Percentiles rank a stretch among this genome's conserved stretches.
Evolutionary conservation across 2,113 vertebrate genomes (phyloP).

Genomic region (Astatotilapia flaviijosephi): DNA sequence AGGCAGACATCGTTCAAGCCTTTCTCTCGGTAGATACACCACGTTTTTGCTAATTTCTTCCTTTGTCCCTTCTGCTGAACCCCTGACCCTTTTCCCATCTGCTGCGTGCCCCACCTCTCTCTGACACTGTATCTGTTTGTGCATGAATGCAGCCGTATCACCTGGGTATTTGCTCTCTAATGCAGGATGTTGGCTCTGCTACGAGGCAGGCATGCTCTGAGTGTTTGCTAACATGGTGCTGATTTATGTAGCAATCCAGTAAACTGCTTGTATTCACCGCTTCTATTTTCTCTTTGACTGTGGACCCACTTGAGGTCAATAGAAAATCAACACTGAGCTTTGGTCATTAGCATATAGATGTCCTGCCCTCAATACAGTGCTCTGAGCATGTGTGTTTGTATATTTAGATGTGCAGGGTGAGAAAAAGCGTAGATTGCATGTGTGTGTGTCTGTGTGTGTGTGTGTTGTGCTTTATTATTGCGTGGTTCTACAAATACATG

Average conservation of each 20-base stretch:
- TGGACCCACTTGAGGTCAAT: slow-evolving; percentile 62
- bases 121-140: background rate
- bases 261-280: slow-evolving; percentile 49
- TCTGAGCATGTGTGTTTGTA: background rate
- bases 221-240: slow-evolving; percentile 35
- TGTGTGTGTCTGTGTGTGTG: background rate
- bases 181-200: background rate
- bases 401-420: background rate
- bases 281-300: slow-evolving; percentile 50
- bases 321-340: slow-evolving; percentile 58
- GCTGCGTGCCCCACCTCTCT: background rate
- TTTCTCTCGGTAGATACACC: slow-evolving; percentile 86
- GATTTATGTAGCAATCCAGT: slow-evolving; percentile 58
- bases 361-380: slow-evolving; percentile 21
- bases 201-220: background rate
- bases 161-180: background rate
- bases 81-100: background rate
- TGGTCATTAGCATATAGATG: slow-evolving; percentile 75
- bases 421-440: background rate
- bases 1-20: slow-evolving; percentile 97
- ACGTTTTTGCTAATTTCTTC: background rate
- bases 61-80: background rate
- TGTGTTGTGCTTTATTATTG: background rate
- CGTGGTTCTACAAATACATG: background rate
- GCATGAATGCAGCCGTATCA: background rate